phyloP scores from a whole-genome alignment of 2,888 invertebrate genomes.

The Koerneria pararmatus region DNA sequence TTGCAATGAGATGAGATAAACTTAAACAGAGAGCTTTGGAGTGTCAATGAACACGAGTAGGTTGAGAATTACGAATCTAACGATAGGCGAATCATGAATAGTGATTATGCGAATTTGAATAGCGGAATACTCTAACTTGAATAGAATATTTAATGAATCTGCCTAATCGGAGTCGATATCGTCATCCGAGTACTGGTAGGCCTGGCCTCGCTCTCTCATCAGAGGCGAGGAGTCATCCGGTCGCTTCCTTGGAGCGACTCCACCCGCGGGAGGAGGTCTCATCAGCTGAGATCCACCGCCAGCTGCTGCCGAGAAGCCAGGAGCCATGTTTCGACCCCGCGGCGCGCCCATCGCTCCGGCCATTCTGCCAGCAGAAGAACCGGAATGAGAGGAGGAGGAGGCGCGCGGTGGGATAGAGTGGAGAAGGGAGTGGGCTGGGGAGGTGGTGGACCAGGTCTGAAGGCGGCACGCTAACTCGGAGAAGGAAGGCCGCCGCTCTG shows the following conservation, averaged over 20 bases:
- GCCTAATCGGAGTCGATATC: slow-evolving; percentile 42
- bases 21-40: too few relatives aligned
- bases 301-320: slow-evolving; percentile 4
- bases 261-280: background rate
- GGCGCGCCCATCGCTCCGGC: too few relatives aligned
- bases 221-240: slow-evolving; percentile 43
- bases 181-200: slow-evolving; percentile 43
- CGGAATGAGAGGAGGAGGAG: slow-evolving; percentile 23
- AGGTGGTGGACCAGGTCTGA: slow-evolving; percentile 67
- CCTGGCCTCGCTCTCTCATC: slow-evolving; percentile 39
- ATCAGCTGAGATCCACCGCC: background rate
- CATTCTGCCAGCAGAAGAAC: slow-evolving; percentile 13
- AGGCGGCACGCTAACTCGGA: slow-evolving; percentile 83
- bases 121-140: too few relatives aligned
- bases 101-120: too few relatives aligned
- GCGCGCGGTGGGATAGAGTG: background rate
- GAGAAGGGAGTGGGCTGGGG: slow-evolving; percentile 30
- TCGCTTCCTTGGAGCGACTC: slow-evolving; percentile 15
- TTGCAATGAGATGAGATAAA: too few relatives aligned
- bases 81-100: too few relatives aligned
- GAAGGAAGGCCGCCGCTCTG: slow-evolving; percentile 84
- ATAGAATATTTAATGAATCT: too few relatives aligned
- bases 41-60: too few relatives aligned
- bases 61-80: too few relatives aligned
- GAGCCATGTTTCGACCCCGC: too few relatives aligned